Percentiles rank a stretch among this genome's conserved stretches.
These are phyloP conservation scores for Psix sp. DNA, from an alignment of 1,140 invertebrate species.

Conservation along the genomic window DNA sequence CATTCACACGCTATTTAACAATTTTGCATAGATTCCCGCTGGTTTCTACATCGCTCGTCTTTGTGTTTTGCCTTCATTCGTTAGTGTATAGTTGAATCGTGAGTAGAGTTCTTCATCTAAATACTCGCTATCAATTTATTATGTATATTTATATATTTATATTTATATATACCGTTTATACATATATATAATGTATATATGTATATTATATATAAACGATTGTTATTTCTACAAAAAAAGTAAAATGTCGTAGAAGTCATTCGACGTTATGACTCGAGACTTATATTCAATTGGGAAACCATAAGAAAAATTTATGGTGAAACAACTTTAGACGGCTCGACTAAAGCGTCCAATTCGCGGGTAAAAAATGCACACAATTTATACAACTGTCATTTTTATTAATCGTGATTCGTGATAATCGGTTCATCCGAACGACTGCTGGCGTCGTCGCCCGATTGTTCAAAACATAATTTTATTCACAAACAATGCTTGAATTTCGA, in stretches of 20 bases:
- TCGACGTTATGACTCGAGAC: conserved; percentile 56
- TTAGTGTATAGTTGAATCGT: conserved; percentile 76
- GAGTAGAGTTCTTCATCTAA: conserved; percentile 74
- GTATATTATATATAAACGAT: conserved; percentile 73
- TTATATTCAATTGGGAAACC: conserved; percentile 40
- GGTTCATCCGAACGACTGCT: neutral
- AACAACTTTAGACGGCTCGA: too few relatives aligned
- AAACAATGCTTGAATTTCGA: conserved; percentile 13
- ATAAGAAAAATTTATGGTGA: too few relatives aligned
- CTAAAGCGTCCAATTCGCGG: too few relatives aligned
- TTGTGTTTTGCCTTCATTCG: conserved; percentile 42
- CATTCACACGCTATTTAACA: conserved; percentile 47
- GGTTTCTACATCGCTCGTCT: conserved; percentile 34
- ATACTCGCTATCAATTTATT: conserved; percentile 62
- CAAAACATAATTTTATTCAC: conserved; percentile 16
- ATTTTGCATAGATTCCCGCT: conserved; percentile 41
- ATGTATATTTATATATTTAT: conserved; percentile 57
- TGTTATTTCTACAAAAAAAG: conserved; percentile 76
- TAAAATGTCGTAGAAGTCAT: conserved; percentile 61
- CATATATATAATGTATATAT: conserved; percentile 64
- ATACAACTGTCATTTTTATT: conserved; percentile 29
- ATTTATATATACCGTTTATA: conserved; percentile 63
- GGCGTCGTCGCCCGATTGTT: neutral
- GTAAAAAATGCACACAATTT: conserved; percentile 42
- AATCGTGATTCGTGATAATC: conserved; percentile 12